Base-by-base conservation (phyloP, 2,888 invertebrate genomes). In the Electrophaes corylata region DNA sequence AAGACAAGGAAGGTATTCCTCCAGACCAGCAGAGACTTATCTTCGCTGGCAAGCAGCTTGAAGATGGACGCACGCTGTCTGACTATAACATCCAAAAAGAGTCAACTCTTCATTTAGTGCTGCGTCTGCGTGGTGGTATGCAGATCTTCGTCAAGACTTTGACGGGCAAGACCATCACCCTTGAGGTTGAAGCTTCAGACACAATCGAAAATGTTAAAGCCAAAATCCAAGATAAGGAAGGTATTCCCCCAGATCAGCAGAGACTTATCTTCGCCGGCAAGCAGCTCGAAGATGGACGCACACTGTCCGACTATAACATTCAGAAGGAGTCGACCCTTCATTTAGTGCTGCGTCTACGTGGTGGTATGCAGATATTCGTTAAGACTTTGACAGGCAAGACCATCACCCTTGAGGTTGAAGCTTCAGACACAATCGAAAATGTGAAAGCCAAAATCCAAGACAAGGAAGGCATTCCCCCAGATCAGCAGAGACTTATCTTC, bases 341-440 rank as follows among this genome's bases (percentile, higher is more conserved):
- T 10, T 56, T 67, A 6, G 67, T 67, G 0, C 18, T 67, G 3
- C 67, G 67, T 58, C 60, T 67, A 5, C 65, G 67, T 6, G 67
- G 67, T 35, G 67, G 67, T 64, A 67, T 67, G 67, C 67, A 67
- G 11, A 67, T 67, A 18, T 67, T 67, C 40, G 67, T 67, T 0
- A 67, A 67, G n/a, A 67, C 67, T 0, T 14, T 67, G 4, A 67
- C 67, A 0, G 67, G 67, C 5, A 67, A 67, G 4, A 67, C 67
- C 0, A 67, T 67, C 8, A 67, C 67, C 0, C 37, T 67, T 0
- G 67, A 67, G n/a, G 67, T 67, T 0, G 67, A 67, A 19, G 67
- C 67, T 2, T 67, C 67, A 0, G 67, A 67, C 39, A 65, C 67
- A 0, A 67, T 67, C 5, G 67, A 67, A 2, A 67, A 67, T 6